Evolutionary conservation across 2,113 vertebrate genomes (phyloP), one percentile per base, ranked within the genome.

Genomic region (Tiliqua scincoides): DNA sequence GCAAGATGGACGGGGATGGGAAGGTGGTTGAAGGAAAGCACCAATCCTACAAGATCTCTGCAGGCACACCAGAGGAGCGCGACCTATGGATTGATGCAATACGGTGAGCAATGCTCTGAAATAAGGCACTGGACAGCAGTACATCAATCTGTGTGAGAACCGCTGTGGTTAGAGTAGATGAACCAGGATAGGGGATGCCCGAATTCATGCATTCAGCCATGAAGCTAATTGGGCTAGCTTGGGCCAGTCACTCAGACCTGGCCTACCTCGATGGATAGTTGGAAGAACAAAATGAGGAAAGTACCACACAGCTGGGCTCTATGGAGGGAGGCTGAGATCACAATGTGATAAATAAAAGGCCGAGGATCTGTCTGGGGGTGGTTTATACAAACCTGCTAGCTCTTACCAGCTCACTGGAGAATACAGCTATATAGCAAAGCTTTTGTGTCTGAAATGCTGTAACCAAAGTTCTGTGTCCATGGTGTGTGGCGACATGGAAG

Each of bases 21-120:
- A 95, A 98, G 27, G 98, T 99, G 83, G 99, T 99, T 78, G 98
- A 98, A 89, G 98, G 99, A 37, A 99, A 99, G 30, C 99, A 99
- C 62, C 97, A 98, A 90, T 98, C 98, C 27, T 99, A 99, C 96
- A 98, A 96, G 85, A 98, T 99, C 94, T 99, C 98, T n/a, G 98
- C 98, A 14, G 48, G 97, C 85, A 96, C 96, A 1, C 96, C 97
- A 0, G 96, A 97, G 86, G 98, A 99, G 91, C 96, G 99, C 6
- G 98, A 99, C 87, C 93, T 96, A 32, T 99, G 99, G 98, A 98
- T 99, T 32, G 93, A 98, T 85, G 97, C 98, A 89, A 98, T 99
- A 95, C 95, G 97, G 99, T 99, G 77, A 92, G 17, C 52, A 37
- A 77, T 57, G 48, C 52, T 68, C 32, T 43, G 63, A 30, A 40